These are phyloP conservation scores for Lepidocolaptes lacrymiger DNA, from an alignment of 2,797 vertebrate species.

Conservation along the genomic window DNA sequence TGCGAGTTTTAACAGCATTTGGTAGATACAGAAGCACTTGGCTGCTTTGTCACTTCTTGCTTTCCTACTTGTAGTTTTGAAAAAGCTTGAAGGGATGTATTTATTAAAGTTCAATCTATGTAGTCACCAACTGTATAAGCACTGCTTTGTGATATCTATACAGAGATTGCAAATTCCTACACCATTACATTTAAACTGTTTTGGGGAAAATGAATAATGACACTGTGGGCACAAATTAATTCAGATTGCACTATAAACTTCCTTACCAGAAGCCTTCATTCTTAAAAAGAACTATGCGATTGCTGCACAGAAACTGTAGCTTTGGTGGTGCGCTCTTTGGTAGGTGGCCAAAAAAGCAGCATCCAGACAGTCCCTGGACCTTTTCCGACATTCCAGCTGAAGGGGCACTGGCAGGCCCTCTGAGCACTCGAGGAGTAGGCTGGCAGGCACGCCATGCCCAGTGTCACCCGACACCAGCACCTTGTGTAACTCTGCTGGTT, in stretches of 20 bases:
- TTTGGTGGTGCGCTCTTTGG: neutral
- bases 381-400: slow-evolving; percentile 50
- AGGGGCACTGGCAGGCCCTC: neutral
- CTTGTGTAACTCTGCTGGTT: neutral
- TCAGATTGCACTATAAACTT: slow-evolving; percentile 55
- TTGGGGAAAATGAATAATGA: slow-evolving; percentile 33
- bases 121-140: neutral
- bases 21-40: neutral
- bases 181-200: neutral
- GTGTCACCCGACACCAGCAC: neutral
- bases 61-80: neutral
- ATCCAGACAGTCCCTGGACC: neutral
- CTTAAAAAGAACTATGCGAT: neutral
- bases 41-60: slow-evolving; percentile 7
- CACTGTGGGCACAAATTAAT: slow-evolving; percentile 55
- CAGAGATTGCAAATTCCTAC: neutral
- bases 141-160: neutral
- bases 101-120: neutral
- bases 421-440: slow-evolving; percentile 49
- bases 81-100: neutral
- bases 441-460: neutral
- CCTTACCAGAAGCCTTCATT: slow-evolving; percentile 58
- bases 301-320: neutral
- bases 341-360: neutral
- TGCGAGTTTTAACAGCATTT: neutral